Base-by-base conservation (phyloP, 2,797 vertebrate species). In the Sibirionetta formosa region DNA sequence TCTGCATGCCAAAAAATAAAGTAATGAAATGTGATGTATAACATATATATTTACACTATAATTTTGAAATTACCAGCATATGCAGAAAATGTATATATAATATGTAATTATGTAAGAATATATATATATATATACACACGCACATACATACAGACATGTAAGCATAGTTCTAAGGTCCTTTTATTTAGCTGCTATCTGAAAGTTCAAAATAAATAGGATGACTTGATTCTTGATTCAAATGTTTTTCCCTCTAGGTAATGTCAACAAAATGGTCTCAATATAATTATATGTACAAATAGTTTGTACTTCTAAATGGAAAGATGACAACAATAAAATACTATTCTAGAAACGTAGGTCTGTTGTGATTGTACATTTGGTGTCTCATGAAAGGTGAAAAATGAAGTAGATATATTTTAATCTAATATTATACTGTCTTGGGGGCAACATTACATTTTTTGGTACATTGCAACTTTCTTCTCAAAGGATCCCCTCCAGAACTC, bases 341-440 rank as follows among this genome's bases (percentile, higher is more conserved):
- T 57, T 81, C 61, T 57, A 54, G 35, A 89, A 64, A 88, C 38
- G 3, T 20, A 68, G 8, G 23, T 84, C 82, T 91, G 16, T 58
- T 92, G n/a, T 58, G 16, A 92, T 63, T 78, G 8, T 81, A 70
- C 12, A 80, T 93, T 89, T 54, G 15, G 75, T 91, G 69, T 82
- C 36, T 63, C 69, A 11, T 14, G 11, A 63, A 94, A 95, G 18
- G 17, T 75, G 69, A 56, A 94, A 65, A 79, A 64, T 18, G 8
- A 42, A 65, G 50, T 73, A 17, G 46, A 29, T 50, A 22, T 72
- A 42, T 78, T 68, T 94, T 75, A 95, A 42, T 4, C 14, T 5
- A 15, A 53, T 33, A 4, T 10, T 72, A 61, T 33, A 42, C 54
- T 71, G n/a, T 68, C 50, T 81, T 91, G 70, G 26, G 35, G 24